Base-by-base conservation (phyloP, 2,113 vertebrate species). In the Hymenochirus boettgeri region DNA sequence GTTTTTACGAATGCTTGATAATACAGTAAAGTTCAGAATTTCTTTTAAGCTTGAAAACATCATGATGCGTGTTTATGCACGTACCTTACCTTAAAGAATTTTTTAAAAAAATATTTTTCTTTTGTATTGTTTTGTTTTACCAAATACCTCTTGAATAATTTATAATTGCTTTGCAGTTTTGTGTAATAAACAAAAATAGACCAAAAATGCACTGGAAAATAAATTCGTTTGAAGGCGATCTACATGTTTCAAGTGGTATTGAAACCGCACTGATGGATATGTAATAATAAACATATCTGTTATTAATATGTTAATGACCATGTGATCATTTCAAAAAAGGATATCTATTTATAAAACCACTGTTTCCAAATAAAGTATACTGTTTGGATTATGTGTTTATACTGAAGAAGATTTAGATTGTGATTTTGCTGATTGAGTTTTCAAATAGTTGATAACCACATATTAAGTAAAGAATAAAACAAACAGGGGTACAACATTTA, bases 211-310 rank as follows among this genome's bases (percentile, higher is more conserved):
- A 97, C 95, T 97, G 95, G 96, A 98, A 96, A 91, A 91, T 83
- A 88, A 90, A 90, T 42, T 86, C 73, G 83, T 94, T 91, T 90
- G 84, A 89, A 90, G 91, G 89, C 87, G 85, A 92, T 85, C 87
- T 93, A 90, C 93, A 96, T 96, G 93, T 91, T 93, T 87, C 88
- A 90, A 91, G 81, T 88, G 91, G 88, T 93, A 89, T 93, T 92
- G 85, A 90, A 94, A 90, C 88, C 91, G 85, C 93, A 95, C 91
- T 94, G 94, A 94, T 97, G 86, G 94, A 93, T 98, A 94, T 99
- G 90, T 91, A 91, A 90, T 90, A 97, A 97, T 98, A 97, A 98
- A 95, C 94, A 95, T 97, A 97, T 97, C 93, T 92, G 87, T 95
- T 93, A 94, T 88, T 88, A 90, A 87, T 89, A 86, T 87, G 81